Conservation (phyloP, 2,113 vertebrate species). For the Tautogolabrus adspersus region DNA sequence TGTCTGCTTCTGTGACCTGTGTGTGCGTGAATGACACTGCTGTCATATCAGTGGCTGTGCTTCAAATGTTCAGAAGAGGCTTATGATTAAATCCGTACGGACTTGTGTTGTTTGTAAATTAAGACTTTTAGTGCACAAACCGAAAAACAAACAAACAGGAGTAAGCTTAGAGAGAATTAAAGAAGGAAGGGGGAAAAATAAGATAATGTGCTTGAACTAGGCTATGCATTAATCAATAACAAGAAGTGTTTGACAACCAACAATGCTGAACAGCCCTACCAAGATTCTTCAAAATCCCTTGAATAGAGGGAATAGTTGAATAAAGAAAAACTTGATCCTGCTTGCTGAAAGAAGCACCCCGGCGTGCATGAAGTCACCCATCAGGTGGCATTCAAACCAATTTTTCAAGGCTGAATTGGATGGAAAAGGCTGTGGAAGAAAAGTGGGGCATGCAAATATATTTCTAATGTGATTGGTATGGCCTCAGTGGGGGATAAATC, state of each 20-base stretch:
- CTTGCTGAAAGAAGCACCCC: slow-evolving; percentile 22
- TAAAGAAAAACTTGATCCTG: slow-evolving; percentile 24
- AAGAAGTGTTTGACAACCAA: neutral
- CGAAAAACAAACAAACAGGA: neutral
- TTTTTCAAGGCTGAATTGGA: slow-evolving; percentile 60
- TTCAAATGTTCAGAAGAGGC: slow-evolving; percentile 24
- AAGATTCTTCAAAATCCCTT: neutral
- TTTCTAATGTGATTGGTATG: slow-evolving; percentile 74
- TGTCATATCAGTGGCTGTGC: slow-evolving; percentile 5
- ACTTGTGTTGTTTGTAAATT: neutral
- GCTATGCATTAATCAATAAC: neutral
- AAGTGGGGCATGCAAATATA: slow-evolving; percentile 56
- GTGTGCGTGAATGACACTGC: neutral
- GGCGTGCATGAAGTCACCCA: slow-evolving; percentile 55
- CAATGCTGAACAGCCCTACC: neutral
- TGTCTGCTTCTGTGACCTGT: slow-evolving; percentile 20
- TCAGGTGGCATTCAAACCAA: slow-evolving; percentile 59
- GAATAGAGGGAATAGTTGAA: slow-evolving; percentile 1
- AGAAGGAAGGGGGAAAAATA: neutral
- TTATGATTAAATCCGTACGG: slow-evolving; percentile 22
- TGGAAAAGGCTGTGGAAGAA: slow-evolving; percentile 37
- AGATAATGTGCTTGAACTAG: neutral
- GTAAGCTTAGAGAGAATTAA: neutral
- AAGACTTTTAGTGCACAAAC: neutral
- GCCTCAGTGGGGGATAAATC: slow-evolving; percentile 64